Base-by-base conservation (phyloP, 2,113 vertebrate genomes). In the Antigone vipio region DNA sequence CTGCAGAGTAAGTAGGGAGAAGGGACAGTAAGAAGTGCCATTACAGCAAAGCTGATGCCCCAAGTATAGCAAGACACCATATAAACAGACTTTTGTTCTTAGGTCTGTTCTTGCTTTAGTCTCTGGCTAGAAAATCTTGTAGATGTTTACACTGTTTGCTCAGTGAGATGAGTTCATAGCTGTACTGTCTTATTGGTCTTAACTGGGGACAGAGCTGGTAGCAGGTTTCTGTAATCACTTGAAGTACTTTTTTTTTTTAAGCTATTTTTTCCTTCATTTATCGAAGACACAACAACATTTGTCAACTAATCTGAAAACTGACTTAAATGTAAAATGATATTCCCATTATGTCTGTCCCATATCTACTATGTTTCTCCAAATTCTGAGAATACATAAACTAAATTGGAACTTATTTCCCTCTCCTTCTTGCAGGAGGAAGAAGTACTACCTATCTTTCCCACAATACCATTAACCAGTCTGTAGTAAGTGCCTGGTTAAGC, bases 401-500 rank as follows among this genome's bases (percentile, higher is more conserved):
- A 69, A 55, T 11, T 24, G 22, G 49, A 84, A 74, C 27, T 88
- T 69, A 62, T 0, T 58, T 73, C 11, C 14, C 22, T 82, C 63
- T 32, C 52, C 60, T 89, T 94, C 85, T 72, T 75, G 59, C 96
- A 99, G 99, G 99, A 86, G 98, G 99, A 97, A 98, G 98, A 97
- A 99, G 97, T 94, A 99, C 94, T 85, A 98, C 98, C 74, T 98
- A 98, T 89, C 92, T 98, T 53, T 99, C 99, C 49, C 99, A 99
- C 72, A 98, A 92, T 91, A 94, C 98, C 7, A 93, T 97, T 92
- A 98, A 98, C 66, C 98, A 99, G 83, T 98, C 99, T 87, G 95
- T 99, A 56, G 96, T 98, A 94, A 99, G 98, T 76, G 97, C 98
- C 59, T 99, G 99, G 99, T 98, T 99, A 80, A 98, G 97, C 69